Evolutionary conservation across 2,888 invertebrate species (phyloP), one percentile per base, ranked within the genome.

Genomic region (Terebella lapidaria): DNA sequence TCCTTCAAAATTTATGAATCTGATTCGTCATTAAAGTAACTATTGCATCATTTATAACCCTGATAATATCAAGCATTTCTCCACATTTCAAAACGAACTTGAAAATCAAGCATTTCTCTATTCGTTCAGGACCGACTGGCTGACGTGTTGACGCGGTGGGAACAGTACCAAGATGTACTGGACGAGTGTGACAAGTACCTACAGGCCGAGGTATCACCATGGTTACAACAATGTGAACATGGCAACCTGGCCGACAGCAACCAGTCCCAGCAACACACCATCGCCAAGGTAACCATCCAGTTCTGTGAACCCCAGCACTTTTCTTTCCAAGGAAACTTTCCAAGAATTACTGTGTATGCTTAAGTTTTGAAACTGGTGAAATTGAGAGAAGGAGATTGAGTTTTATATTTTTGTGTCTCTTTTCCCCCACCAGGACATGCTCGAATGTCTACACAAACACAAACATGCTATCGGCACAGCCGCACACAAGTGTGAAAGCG

Each of bases 151-250:
- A 87, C 89, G 28, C 94, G 94, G 79, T 96, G 95, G 83, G 89
- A 92, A 76, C 92, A 93, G 75, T 95, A 95, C 74, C 94, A 94
- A 80, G 89, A 91, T 64, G 91, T 91, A 0, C 81, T 95, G 58
- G 72, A 75, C 28, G 58, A 68, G 4, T 72, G 74, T 30, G 70
- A 77, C 58, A 62, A 70, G 3, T 75, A 75, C 69, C 66, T 80
- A 15, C 66, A 63, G 42, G 71, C 74, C n/a, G 75, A 72, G 60
- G 73, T 76, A 55, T 67, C 70, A 3, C 67, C 70, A 5, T 78
- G 78, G 78, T 59, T 75, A 58, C 35, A 49, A 24, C 18, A 49
- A 10, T 24, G 22, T 5, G 49, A 24, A 10, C 18, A 49, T n/a
- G 18, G 18, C 15, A 5, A 10, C 18, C 5, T 5, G 24, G 49